A percentile compares a stretch with the other conserved stretches of the same genome.
These are phyloP conservation scores for Sarcophaga caerulescens DNA, from an alignment of 2,888 invertebrate genomes.

Conservation along the genomic window DNA sequence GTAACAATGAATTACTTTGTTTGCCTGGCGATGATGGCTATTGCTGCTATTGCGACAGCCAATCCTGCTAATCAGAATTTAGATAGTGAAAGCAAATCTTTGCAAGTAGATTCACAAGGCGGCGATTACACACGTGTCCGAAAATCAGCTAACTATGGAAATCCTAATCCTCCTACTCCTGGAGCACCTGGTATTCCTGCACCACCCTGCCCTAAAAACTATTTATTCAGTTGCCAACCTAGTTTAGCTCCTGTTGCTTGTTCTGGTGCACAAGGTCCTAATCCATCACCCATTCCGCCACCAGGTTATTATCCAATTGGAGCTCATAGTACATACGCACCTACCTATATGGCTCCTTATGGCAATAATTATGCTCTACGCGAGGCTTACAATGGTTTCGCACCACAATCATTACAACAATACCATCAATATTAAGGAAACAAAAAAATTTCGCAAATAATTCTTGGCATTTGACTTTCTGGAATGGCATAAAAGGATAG, in stretches of 20 bases:
- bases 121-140: constrained; percentile 18
- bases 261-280: constrained; percentile 71
- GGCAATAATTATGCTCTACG: constrained; percentile 7
- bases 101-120: neutral
- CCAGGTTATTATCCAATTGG: constrained; percentile 59
- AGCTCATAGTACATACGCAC: constrained; percentile 76
- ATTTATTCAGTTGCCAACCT: constrained; percentile 77
- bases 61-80: neutral
- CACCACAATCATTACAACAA: constrained; percentile 8
- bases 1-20: constrained; percentile 12
- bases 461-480: no score
- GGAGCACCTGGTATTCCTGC: constrained; percentile 68
- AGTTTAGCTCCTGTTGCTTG: constrained; percentile 76
- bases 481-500: no score
- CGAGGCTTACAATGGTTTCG: neutral
- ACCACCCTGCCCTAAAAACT: constrained; percentile 77
- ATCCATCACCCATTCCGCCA: neutral
- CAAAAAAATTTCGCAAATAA: no score
- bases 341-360: constrained; percentile 62
- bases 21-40: constrained; percentile 3
- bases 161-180: neutral
- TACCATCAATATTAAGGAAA: constrained; percentile 23
- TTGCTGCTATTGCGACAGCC: neutral
- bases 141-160: constrained; percentile 23
- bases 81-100: neutral